Evolutionary conservation across 1,140 invertebrate species (phyloP).

Genomic region (Gonatopus flavifemur): DNA sequence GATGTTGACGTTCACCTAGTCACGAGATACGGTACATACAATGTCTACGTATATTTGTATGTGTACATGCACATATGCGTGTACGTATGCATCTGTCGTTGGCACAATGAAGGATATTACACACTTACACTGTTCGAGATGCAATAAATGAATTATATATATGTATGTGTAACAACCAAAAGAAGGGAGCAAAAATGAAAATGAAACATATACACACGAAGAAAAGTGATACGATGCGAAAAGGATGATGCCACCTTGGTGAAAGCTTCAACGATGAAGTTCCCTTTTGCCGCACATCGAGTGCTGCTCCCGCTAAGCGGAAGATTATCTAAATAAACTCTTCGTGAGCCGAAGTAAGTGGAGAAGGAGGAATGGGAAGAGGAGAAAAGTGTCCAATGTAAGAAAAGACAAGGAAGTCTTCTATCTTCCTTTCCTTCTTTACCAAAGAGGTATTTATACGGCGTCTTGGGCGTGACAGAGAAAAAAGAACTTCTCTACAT

Average conservation of each 20-base stretch:
- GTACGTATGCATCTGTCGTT: background rate
- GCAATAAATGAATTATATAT: background rate
- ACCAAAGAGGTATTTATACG: constrained; percentile 31
- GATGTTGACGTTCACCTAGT: no score
- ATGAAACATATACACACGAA: constrained; percentile 1
- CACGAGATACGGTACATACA: no score
- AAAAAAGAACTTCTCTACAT: no score
- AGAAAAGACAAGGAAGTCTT: no score
- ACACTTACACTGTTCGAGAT: background rate
- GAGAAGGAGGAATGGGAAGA: constrained; percentile 7
- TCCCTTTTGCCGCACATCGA: constrained; percentile 29
- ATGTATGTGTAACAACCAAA: background rate
- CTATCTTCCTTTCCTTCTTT: no score
- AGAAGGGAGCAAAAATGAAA: background rate
- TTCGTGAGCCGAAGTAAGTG: constrained; percentile 17
- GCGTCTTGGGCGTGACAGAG: constrained; percentile 26
- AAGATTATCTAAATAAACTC: constrained; percentile 50
- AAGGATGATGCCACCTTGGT: constrained; percentile 36
- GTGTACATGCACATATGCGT: constrained; percentile 1
- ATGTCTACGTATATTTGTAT: no score
- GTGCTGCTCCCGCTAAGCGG: constrained; percentile 41
- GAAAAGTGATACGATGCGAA: constrained; percentile 20
- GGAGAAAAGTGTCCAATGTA: constrained; percentile 9
- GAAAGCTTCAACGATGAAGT: constrained; percentile 41
- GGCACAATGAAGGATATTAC: no score